phyloP scores from a whole-genome alignment of 2,888 invertebrate species.

The Quadroppia sp. region DNA sequence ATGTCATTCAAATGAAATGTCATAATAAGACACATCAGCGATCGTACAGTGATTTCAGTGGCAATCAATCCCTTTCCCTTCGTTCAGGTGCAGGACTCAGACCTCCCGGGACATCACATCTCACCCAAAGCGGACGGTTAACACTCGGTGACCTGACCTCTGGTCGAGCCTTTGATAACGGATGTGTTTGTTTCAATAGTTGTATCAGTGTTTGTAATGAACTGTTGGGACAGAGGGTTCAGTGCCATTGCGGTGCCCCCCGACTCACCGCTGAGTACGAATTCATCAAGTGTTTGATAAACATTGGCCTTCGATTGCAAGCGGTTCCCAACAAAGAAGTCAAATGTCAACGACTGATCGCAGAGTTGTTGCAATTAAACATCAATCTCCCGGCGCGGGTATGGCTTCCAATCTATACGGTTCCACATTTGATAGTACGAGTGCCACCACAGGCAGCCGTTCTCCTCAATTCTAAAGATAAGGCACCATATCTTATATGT shows the following conservation, averaged over 20 bases:
- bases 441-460: conserved; percentile 96
- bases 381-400: conserved; percentile 95
- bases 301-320: conserved; percentile 70
- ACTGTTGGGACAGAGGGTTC: conserved; percentile 67
- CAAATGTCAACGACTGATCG: conserved; percentile 76
- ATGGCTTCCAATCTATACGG: conserved; percentile 88
- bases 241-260: conserved; percentile 76
- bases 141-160: conserved; percentile 81
- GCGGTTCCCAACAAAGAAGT: conserved; percentile 80
- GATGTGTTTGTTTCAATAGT: conserved; percentile 84
- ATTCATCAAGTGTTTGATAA: conserved; percentile 77
- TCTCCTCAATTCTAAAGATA: conserved; percentile 97
- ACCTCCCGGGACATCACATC: not conserved
- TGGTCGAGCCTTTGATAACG: conserved; percentile 93
- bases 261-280: conserved; percentile 76
- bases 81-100: not conserved
- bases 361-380: conserved; percentile 88
- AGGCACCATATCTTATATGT: conserved; percentile 97
- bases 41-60: conserved; percentile 70
- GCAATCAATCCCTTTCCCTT: conserved; percentile 50
- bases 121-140: not conserved
- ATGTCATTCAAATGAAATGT: not conserved
- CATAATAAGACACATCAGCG: conserved; percentile 74
- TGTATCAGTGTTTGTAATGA: conserved; percentile 74
- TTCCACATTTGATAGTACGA: conserved; percentile 87